Base-by-base conservation (phyloP, 2,888 invertebrate species). In the Osmoderma eremita region DNA sequence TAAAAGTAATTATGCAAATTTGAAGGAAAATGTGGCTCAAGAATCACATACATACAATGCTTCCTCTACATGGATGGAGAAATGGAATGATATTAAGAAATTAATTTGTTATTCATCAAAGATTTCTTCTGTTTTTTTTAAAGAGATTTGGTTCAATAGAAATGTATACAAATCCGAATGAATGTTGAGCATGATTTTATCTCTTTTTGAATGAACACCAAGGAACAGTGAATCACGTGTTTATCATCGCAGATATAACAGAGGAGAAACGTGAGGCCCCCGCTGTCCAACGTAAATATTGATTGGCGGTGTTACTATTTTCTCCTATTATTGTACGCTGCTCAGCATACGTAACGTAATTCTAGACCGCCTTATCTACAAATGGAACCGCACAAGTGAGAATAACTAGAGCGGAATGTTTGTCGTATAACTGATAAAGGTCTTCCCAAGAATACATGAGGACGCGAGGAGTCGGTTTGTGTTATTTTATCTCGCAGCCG, bases 341-440 rank as follows among this genome's bases (percentile, higher is more conserved):
- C 24, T 6, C 5, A 30, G 30, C 30, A 48, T 48, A 39, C 41
- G 56, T 54, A 24, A 24, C 24, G 24, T 48, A 30, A 30, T 30
- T 8, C 30, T 30, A 30, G 30, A 30, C 41, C 39, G 4, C 18
- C 41, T 41, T 41, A 56, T 41, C 41, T 41, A 56, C 22, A 56
- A 56, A 56, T 56, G 56, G 41, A 56, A 41, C 56, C 56, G 56
- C 56, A 20, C 22, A 39, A 41, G n/a, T 20, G 18, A 41, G 39
- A 41, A 22, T 56, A 56, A 41, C 18, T 41, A 13, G 41, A 41
- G 56, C 56, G 56, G 56, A 20, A 41, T 56, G 41, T 56, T 20
- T 41, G 22, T 56, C 41, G 41, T 56, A 8, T 30, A 30, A 30
- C 20, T 13, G 56, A 41, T 56, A 39, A 56, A 20, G 18, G 56